Percentiles rank a stretch among this genome's conserved stretches.
Conservation (phyloP, 2,113 vertebrate species). For the Rhegmatorhina hoffmannsi region DNA sequence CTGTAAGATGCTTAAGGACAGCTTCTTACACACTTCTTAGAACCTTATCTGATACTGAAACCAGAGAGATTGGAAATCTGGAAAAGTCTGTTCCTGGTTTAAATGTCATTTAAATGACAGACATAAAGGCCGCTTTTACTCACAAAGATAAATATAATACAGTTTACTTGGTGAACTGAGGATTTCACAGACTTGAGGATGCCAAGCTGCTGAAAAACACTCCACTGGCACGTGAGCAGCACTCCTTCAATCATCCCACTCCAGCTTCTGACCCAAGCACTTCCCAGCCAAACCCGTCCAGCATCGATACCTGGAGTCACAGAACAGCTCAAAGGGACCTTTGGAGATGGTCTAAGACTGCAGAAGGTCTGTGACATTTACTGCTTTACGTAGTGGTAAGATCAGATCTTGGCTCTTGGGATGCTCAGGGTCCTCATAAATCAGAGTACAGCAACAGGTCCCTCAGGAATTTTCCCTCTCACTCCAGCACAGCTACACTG, state of each 20-base stretch:
- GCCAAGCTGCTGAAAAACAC: background rate
- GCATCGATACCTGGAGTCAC: background rate
- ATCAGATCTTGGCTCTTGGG: background rate
- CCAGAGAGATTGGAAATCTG: background rate
- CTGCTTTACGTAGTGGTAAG: background rate
- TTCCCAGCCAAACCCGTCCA: background rate
- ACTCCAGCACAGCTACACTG: background rate
- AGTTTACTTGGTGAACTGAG: background rate
- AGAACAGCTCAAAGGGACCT: background rate
- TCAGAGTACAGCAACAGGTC: background rate
- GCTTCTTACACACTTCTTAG: background rate
- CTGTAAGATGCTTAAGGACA: background rate
- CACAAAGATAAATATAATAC: background rate
- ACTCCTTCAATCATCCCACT: background rate
- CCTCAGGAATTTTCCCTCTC: background rate
- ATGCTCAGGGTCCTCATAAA: background rate
- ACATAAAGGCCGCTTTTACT: background rate
- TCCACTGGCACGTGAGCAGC: background rate
- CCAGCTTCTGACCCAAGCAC: background rate
- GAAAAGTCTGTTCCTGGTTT: background rate
- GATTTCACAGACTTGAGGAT: background rate
- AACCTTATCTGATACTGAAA: background rate
- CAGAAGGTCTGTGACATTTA: background rate
- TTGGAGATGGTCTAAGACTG: fast-evolving
- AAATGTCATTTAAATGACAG: background rate